Evolutionary conservation across 2,888 invertebrate genomes (phyloP).

Genomic region (Sarcophaga caerulescens): DNA sequence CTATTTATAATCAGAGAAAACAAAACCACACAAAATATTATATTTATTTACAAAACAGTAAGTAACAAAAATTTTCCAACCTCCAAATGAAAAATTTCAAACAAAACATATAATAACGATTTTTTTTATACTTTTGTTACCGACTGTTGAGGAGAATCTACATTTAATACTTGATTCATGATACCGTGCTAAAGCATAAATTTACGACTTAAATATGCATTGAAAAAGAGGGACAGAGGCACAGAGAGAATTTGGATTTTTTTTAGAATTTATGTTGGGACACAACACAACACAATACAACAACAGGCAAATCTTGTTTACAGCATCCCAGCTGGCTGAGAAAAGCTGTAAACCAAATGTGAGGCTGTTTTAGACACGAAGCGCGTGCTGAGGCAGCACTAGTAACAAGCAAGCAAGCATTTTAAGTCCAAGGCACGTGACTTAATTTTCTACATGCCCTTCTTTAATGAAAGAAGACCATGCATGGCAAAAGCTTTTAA

Average conservation of each 20-base stretch:
- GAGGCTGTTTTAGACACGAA: neutral
- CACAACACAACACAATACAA: neutral
- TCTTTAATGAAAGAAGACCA: neutral
- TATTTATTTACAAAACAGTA: conserved; percentile 11
- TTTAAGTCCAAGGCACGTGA: conserved; percentile 54
- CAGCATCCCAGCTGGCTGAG: neutral
- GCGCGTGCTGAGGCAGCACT: conserved; percentile 4
- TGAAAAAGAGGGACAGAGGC: neutral
- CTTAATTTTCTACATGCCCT: conserved; percentile 39
- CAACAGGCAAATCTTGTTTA: conserved; percentile 2
- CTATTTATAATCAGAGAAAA: neutral
- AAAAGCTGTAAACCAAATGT: neutral
- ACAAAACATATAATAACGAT: too few species aligned
- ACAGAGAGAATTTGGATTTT: conserved; percentile 31
- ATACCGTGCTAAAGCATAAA: conserved; percentile 49
- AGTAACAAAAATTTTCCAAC: neutral
- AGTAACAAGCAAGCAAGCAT: neutral
- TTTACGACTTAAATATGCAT: conserved; percentile 37
- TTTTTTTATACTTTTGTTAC: neutral
- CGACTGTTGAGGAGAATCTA: neutral
- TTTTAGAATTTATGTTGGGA: neutral
- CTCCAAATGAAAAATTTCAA: neutral
- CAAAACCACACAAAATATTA: conserved; percentile 2
- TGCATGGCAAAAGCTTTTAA: too few species aligned
- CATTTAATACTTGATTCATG: conserved; percentile 20